Percentiles rank a stretch among this genome's conserved stretches.
These are phyloP conservation scores for Penaeus indicus DNA, from an alignment of 1,140 invertebrate genomes.

Conservation along the genomic window DNA sequence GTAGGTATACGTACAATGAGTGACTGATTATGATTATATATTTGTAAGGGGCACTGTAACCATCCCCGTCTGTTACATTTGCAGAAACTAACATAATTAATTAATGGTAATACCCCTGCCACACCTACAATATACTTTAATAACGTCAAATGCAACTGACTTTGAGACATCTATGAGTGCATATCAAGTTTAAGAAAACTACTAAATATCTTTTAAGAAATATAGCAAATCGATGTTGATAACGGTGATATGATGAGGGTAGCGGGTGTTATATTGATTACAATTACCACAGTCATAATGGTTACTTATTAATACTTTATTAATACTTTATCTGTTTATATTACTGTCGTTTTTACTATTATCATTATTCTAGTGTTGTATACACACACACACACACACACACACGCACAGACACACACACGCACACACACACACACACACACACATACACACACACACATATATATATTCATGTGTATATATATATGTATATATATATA, in stretches of 20 bases:
- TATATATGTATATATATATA: conserved; percentile 25
- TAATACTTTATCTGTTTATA: neutral
- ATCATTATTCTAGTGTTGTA: too few relatives aligned
- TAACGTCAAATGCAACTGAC: too few relatives aligned
- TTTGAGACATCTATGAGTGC: neutral
- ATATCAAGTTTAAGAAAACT: neutral
- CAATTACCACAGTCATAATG: too few relatives aligned
- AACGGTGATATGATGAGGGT: neutral
- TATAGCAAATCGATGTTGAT: too few relatives aligned
- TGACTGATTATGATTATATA: too few relatives aligned
- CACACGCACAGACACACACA: neutral
- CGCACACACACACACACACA: neutral
- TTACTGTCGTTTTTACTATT: too few relatives aligned
- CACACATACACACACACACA: neutral
- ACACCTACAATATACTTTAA: neutral
- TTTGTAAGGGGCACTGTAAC: too few relatives aligned
- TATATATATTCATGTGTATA: conserved; percentile 19
- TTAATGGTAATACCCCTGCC: neutral
- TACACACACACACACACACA: neutral
- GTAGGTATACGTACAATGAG: too few relatives aligned
- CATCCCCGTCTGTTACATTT: neutral
- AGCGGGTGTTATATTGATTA: too few relatives aligned
- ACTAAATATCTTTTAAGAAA: too few relatives aligned
- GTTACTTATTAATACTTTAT: neutral
- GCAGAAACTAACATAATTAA: neutral